Evolutionary conservation across 2,888 invertebrate genomes (phyloP), one percentile per base, ranked within the genome.

Genomic region (Hypolimnas misippus): DNA sequence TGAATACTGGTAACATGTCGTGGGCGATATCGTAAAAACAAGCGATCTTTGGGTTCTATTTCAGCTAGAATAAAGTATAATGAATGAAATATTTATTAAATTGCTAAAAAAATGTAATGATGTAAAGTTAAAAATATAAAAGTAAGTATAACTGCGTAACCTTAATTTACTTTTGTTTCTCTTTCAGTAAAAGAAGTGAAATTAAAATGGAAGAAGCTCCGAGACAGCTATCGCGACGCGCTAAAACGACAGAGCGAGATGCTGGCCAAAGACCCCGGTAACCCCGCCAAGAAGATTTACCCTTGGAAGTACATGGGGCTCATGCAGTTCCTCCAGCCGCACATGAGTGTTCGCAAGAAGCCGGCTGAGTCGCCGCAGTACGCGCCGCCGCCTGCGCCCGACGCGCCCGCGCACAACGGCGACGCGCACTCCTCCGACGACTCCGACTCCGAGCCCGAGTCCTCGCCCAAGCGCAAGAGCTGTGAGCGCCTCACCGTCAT

Each of bases 221-320:
- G 91, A 21, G 91, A 91, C 78, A 89, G 90, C 73, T 91, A 91
- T 78, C 86, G 91, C 57, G 91, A 91, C 74, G 91, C 91, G 35
- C 78, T 91, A 29, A 90, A 89, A 74, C 79, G 91, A 3, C 89
- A 89, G 72, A 83, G 75, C 73, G 91, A 90, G 70, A 79, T 83
- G 85, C 68, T 81, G 67, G 81, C 87, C 57, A 77, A 76, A 70
- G 87, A 82, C 62, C 85, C 79, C 8, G 49, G 58, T 52, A 70
- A 66, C 58, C 61, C 74, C 29, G 70, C 73, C 66, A 86, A 84
- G 77, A 83, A 83, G 74, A 76, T 68, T 67, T 86, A 83, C 77
- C 83, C 87, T 16, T 91, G 91, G 91, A 89, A 89, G 78, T 90
- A 91, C 78, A 83, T 83, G 84, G 81, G 77, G 50, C 78, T 75